Conservation (phyloP, 2,888 invertebrate species). For the Rhamphomyia laevipes region DNA sequence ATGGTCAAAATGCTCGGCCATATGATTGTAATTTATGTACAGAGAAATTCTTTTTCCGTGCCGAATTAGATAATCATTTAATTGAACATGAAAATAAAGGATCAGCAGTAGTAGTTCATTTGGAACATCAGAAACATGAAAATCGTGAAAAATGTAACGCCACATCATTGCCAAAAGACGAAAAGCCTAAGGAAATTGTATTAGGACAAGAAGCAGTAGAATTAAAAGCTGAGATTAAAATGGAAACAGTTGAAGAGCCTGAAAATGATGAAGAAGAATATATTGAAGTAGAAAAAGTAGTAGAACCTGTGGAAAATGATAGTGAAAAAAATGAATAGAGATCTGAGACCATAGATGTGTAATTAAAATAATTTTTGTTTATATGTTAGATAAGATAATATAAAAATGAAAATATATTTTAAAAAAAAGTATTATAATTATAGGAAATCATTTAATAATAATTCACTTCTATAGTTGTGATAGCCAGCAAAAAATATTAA, state of each 20-base stretch:
- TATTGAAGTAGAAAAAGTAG: conserved; percentile 36
- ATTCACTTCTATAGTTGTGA: no score
- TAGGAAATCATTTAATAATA: no score
- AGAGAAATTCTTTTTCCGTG: conserved; percentile 79
- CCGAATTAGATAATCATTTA: conserved; percentile 81
- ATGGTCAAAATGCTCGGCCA: conserved; percentile 66
- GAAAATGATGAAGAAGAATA: conserved; percentile 34
- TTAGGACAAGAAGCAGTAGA: neutral
- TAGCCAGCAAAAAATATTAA: no score
- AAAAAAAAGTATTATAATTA: no score
- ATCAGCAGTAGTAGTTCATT: neutral
- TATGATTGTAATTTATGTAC: conserved; percentile 78
- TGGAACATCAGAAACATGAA: neutral
- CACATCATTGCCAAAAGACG: neutral
- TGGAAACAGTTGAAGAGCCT: conserved; percentile 5
- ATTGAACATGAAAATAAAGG: conserved; percentile 42
- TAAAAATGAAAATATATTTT: no score
- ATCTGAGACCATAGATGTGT: no score
- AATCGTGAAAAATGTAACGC: neutral
- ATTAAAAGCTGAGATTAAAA: conserved; percentile 3
- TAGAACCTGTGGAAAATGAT: conserved; percentile 14
- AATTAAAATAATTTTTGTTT: no score
- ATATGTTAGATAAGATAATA: no score
- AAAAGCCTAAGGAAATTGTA: neutral
- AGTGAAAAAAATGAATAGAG: neutral